Evolutionary conservation across 2,888 invertebrate species (phyloP).

Genomic region (Orgyia antiqua): DNA sequence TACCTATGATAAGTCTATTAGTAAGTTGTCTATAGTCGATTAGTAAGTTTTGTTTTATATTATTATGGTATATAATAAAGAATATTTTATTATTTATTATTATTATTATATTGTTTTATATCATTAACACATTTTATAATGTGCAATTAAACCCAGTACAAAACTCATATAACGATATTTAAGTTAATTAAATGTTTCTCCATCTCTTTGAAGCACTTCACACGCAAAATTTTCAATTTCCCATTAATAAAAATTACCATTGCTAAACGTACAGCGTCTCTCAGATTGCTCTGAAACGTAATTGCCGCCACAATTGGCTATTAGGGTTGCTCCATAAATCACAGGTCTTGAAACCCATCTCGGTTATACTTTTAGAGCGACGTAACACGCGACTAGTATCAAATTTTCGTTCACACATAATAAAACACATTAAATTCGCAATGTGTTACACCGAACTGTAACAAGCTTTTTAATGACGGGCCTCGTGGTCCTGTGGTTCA

Average conservation of each 20-base stretch:
- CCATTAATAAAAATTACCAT: constrained; percentile 8
- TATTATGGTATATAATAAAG: too few species aligned
- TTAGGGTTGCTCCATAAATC: constrained; percentile 44
- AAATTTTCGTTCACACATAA: constrained; percentile 69
- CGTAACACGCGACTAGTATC: constrained; percentile 53
- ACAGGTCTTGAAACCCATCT: constrained; percentile 43
- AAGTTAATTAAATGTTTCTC: too few species aligned
- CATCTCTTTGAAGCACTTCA: background rate
- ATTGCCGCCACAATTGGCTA: constrained; percentile 51
- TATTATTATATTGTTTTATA: too few species aligned
- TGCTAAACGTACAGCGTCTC: constrained; percentile 4
- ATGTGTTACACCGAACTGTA: constrained; percentile 38
- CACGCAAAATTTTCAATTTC: background rate
- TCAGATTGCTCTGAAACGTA: constrained; percentile 25
- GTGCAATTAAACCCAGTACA: too few species aligned
- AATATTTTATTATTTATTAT: too few species aligned
- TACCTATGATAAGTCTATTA: too few species aligned
- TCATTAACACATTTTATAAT: too few species aligned
- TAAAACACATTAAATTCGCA: constrained; percentile 53
- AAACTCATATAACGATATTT: too few species aligned
- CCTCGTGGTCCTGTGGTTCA: too few species aligned
- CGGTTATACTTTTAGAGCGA: constrained; percentile 35
- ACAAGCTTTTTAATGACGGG: too few species aligned
- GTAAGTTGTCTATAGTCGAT: too few species aligned
- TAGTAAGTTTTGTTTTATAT: too few species aligned